Evolutionary conservation across 2,113 vertebrate species (phyloP), one percentile per base, ranked within the genome.

Genomic region (Elephantulus edwardii): DNA sequence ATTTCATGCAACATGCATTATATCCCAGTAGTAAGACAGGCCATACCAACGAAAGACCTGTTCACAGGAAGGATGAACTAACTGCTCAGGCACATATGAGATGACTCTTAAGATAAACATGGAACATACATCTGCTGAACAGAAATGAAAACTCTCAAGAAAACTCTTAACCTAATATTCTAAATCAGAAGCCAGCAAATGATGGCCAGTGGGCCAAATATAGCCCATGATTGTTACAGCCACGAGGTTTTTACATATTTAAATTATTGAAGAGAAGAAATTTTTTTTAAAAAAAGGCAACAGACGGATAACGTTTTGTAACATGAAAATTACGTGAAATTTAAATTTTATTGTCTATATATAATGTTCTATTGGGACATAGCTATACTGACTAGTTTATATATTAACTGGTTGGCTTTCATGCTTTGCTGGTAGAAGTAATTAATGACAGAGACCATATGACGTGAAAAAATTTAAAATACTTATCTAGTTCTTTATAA

Each of bases 301-400:
- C 42, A 52, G 22, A 74, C 82, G n/a, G 90, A 8, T 72, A 86
- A 16, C 64, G 82, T 68, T 86, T 88, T 86, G 64, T 79, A 50
- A 62, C 52, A 71, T 2, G 50, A 76, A 62, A 88, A 71, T 48
- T 28, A 35, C 35, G 68, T 35, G 5, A 88, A 89, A 93, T 91
- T 76, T 30, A 86, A 92, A 92, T 89, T 48, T 44, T 38, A 79
- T 46, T 76, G 46, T 85, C 46, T 11, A 52, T 4, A 42, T 75
- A 85, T 83, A n/a, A 85, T 30, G 40, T 77, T 68, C 84, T 33
- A 87, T 79, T 93, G 64, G 84, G 68, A 52, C 19, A 17, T 4
- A 42, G 28, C 6, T 35, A 58, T 50, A 44, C 26, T 71, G 56
- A 54, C 74, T 60, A 50, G 26, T 64, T 93, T 74, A 28, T 13